Base-by-base conservation (phyloP, 1,140 invertebrate genomes). In the Kradibia gibbosae region DNA sequence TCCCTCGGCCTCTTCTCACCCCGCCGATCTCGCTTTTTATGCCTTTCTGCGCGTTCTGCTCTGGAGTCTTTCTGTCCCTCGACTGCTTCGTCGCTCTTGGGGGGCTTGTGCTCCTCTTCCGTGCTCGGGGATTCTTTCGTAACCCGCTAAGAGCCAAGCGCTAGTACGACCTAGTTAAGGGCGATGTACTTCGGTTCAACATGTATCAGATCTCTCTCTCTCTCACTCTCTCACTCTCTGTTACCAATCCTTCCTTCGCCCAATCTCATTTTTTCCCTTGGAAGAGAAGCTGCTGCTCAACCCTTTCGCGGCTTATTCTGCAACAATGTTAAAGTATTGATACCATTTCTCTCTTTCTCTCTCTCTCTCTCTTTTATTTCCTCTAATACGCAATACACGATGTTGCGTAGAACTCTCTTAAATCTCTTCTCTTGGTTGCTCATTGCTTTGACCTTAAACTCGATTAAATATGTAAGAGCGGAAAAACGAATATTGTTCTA, bases 131-230 rank as follows among this genome's bases (percentile, higher is more conserved):
- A n/a, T 60, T 65, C 25, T 39, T 45, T 15, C 25, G 42, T 1
- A 31, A 3, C 70, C n/a, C n/a, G 42, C 42, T 28, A 31, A 71
- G n/a, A 65, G 60, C n/a, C 39, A 25, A 22, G 7, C 55, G 20
- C 77, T 11, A n/a, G n/a, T n/a, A 60, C 75, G 75, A 78, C 50
- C 74, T 50, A 72, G 73, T 77, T 72, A 60, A 76, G 73, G 80
- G 48, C 62, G 53, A 71, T 57, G 80, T 45, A 25, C 55, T 28
- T 73, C 53, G 50, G 39, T 71, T 25, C 3, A 55, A 70, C 73
- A 70, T 80, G 42, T 45, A 65, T 48, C 42, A 67, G 57, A 34
- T 75, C 60, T 48, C 20, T 20, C 13, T n/a, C n/a, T n/a, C n/a
- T n/a, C 31, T 2, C 15, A 39, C 62, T 67, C 11, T 39, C 13